Conservation (phyloP, 2,888 invertebrate species). For the Oscheius sp. region DNA sequence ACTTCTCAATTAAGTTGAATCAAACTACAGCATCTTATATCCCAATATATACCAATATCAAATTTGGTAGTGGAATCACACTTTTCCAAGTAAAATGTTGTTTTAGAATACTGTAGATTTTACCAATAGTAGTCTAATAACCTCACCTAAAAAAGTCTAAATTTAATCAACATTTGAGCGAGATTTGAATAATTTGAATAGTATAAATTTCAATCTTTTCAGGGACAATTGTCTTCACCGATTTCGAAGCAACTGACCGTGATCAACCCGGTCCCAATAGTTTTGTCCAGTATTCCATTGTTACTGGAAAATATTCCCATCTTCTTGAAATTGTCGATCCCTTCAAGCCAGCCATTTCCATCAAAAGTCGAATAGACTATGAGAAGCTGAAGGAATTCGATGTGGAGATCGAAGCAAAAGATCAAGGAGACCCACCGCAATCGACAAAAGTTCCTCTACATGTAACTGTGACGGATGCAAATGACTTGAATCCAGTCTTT, state of each 20-base stretch:
- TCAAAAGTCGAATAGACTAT: slow-evolving; percentile 63
- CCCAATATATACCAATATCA: too few relatives aligned
- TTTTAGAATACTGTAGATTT: too few relatives aligned
- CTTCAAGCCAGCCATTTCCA: slow-evolving; percentile 57
- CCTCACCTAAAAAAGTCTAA: not conserved
- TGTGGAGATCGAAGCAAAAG: slow-evolving; percentile 60
- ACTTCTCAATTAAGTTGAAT: too few relatives aligned
- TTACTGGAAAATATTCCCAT: slow-evolving; percentile 43
- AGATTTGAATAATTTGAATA: too few relatives aligned
- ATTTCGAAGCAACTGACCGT: slow-evolving; percentile 63
- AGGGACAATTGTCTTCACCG: slow-evolving; percentile 65
- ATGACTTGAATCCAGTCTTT: slow-evolving; percentile 65
- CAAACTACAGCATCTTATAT: too few relatives aligned
- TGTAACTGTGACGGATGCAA: slow-evolving; percentile 59
- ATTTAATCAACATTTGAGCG: too few relatives aligned
- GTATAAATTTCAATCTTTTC: too few relatives aligned
- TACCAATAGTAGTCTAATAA: not conserved
- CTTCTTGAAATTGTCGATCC: slow-evolving; percentile 63
- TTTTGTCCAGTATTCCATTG: slow-evolving; percentile 63
- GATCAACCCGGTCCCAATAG: slow-evolving; percentile 69
- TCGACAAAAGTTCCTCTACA: slow-evolving; percentile 52
- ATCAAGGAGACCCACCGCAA: slow-evolving; percentile 58
- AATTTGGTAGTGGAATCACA: too few relatives aligned
- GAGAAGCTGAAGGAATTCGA: slow-evolving; percentile 60
- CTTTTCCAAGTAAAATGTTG: too few relatives aligned